Percentiles rank a stretch among this genome's conserved stretches.
Evolutionary conservation across 2,113 vertebrate genomes (phyloP).

Genomic region (Tauraco erythrolophus): DNA sequence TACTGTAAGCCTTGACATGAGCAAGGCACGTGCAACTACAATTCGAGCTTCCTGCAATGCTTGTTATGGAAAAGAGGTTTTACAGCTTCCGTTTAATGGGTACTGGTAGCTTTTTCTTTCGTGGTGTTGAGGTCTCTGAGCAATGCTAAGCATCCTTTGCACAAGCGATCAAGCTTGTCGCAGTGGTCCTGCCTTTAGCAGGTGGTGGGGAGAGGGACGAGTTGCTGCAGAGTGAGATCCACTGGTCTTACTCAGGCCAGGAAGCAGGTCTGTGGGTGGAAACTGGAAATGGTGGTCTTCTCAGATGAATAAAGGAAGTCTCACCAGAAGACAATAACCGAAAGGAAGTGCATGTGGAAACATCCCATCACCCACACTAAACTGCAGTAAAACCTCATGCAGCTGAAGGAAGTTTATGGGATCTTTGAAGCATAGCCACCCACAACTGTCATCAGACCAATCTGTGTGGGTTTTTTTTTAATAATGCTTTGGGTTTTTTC

Average conservation of each 20-base stretch:
- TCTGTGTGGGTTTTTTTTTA: background rate
- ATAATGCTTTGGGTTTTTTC: background rate
- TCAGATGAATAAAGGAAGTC: constrained; percentile 41
- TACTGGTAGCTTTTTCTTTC: background rate
- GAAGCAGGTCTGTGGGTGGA: background rate
- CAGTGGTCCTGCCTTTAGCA: background rate
- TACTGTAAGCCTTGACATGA: background rate
- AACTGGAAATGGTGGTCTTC: constrained; percentile 10
- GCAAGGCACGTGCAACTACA: background rate
- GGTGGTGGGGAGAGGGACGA: background rate
- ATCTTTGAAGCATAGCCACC: constrained; percentile 67
- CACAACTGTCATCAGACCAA: constrained; percentile 34
- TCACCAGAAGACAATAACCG: constrained; percentile 52
- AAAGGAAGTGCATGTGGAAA: constrained; percentile 73
- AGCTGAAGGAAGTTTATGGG: constrained; percentile 38
- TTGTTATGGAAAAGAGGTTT: background rate
- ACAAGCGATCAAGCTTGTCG: background rate
- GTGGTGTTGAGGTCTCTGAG: background rate
- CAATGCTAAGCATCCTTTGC: background rate
- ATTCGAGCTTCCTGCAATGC: background rate
- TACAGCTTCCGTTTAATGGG: background rate
- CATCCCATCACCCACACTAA: constrained; percentile 32
- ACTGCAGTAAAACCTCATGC: constrained; percentile 46
- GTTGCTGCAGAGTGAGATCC: background rate
- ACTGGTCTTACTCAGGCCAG: constrained; percentile 12